Evolutionary conservation across 2,888 invertebrate genomes (phyloP).

Genomic region (Synanthedon andrenaeformis): DNA sequence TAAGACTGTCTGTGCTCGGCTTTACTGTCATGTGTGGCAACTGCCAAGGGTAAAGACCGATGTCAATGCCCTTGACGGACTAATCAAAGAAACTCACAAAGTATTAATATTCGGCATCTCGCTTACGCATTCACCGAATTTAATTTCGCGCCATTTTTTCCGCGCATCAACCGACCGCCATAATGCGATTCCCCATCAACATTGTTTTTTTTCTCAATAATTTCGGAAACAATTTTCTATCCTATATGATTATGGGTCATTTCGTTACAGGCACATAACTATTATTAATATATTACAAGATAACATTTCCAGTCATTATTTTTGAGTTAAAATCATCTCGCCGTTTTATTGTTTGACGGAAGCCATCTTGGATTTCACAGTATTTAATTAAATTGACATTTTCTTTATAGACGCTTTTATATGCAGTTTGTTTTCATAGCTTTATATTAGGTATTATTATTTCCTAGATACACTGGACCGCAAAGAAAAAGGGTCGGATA

Average conservation of each 20-base stretch:
- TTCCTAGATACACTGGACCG: no score
- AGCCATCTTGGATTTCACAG: slow-evolving; percentile 7
- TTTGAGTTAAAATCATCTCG: slow-evolving; percentile 23
- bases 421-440: no score
- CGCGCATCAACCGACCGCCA: slow-evolving; percentile 38
- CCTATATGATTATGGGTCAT: slow-evolving; percentile 64
- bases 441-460: no score
- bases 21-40: no score
- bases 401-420: slow-evolving; percentile 3
- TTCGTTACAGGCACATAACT: slow-evolving; percentile 52
- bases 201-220: slow-evolving; percentile 43
- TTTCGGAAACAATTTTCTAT: slow-evolving; percentile 66
- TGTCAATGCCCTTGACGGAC: slow-evolving; percentile 5
- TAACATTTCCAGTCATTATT: slow-evolving; percentile 29
- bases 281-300: slow-evolving; percentile 60
- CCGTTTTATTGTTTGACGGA: slow-evolving; percentile 10
- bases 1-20: no score
- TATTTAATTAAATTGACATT: slow-evolving; percentile 18
- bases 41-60: no score
- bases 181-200: slow-evolving; percentile 51
- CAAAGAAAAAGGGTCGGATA: no score
- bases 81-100: slow-evolving; percentile 51
- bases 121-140: slow-evolving; percentile 31
- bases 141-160: slow-evolving; percentile 47
- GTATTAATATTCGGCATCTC: slow-evolving; percentile 24